phyloP scores from a whole-genome alignment of 2,113 vertebrate genomes.

The Scatophagus argus region DNA sequence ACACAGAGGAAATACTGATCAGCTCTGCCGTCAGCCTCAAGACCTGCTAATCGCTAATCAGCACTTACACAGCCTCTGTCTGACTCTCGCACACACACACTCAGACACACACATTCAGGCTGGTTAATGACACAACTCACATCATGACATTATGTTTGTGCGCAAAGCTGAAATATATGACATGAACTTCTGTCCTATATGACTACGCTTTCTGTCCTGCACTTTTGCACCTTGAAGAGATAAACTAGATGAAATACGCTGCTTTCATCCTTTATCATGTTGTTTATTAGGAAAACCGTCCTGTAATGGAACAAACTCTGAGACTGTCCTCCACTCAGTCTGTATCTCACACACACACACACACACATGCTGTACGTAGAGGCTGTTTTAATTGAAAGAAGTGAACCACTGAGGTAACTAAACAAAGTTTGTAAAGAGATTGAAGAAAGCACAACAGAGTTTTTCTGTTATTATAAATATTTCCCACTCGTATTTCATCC shows the following conservation, averaged over 20 bases:
- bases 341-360: too few relatives aligned
- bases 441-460: too few relatives aligned
- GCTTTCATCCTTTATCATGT: background rate
- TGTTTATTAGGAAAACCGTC: background rate
- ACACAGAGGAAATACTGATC: constrained; percentile 82
- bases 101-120: constrained; percentile 17
- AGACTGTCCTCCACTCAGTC: too few relatives aligned
- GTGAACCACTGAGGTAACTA: too few relatives aligned
- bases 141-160: constrained; percentile 8
- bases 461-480: too few relatives aligned
- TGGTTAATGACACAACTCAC: constrained; percentile 20
- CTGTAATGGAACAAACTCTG: too few relatives aligned
- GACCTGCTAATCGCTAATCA: constrained; percentile 83
- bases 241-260: background rate
- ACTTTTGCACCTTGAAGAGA: background rate
- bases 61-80: constrained; percentile 70
- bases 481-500: background rate
- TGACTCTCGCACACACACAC: constrained; percentile 39
- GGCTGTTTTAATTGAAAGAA: too few relatives aligned
- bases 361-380: too few relatives aligned
- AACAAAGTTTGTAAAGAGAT: too few relatives aligned
- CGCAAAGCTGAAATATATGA: background rate
- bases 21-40: constrained; percentile 73
- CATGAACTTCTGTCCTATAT: constrained; percentile 41
- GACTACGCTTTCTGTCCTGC: background rate